Evolutionary conservation across 2,797 vertebrate genomes (phyloP), one percentile per base, ranked within the genome.

Genomic region (Chrosomus eos): DNA sequence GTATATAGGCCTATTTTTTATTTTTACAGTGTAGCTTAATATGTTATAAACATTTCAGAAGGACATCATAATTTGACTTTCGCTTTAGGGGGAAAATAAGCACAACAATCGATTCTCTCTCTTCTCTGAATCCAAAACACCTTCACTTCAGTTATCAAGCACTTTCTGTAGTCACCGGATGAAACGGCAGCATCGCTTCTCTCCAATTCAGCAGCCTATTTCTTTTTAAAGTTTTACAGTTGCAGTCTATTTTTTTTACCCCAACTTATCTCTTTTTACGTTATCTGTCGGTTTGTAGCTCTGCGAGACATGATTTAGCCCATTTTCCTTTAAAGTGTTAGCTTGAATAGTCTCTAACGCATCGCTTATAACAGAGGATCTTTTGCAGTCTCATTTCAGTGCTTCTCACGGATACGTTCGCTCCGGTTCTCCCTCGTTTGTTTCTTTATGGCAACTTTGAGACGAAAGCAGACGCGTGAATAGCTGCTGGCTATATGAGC

Each of bases 371-470:
- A 33, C 28, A 38, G 7, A 76, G 74, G 53, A 26, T 40, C 58
- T 79, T 79, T 45, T 45, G 58, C 58, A 11, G 55, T 79, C 76
- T 79, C 74, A 40, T 60, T 23, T 38, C 53, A 6, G 51, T 10
- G 51, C 73, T 58, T 9, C 51, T 76, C 51, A 38, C 73, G 73
- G 33, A 76, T 76, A 43, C 40, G 38, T 18, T 68, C 64, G 26
- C 64, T 7, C 60, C 48, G 66, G 16, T 62, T 78, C 45, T 68
- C 62, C 45, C 45, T 68, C 62, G 45, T 33, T 68, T 66, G 45
- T 33, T 68, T 66, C 43, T 73, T 53, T 38, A 40, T 19, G 64
- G 4, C 64, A 71, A 84, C 82, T 77, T 78, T 78, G 62, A 67
- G 60, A 68, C 68, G 70, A 48, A 62, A 36, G 55, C 70, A 48